Evolutionary conservation across 2,888 invertebrate species (phyloP).

Genomic region (Tetragonula carbonaria): DNA sequence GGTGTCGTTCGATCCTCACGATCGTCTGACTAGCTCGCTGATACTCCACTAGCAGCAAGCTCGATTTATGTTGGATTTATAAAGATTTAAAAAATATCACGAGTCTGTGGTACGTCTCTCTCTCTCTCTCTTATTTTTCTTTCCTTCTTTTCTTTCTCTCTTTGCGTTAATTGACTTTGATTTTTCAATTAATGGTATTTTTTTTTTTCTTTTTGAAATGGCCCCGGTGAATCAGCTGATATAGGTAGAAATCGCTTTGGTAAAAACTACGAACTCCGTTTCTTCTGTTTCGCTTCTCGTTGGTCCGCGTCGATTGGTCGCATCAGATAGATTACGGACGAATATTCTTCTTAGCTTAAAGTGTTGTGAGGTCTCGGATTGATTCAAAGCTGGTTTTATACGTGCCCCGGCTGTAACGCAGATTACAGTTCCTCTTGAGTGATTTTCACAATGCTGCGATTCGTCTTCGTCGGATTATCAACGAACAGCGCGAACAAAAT

Average conservation of each 20-base stretch:
- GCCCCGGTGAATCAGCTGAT: constrained; percentile 56
- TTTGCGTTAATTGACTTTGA: constrained; percentile 68
- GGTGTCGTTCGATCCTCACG: background rate
- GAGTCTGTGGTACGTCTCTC: background rate
- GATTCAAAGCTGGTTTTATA: background rate
- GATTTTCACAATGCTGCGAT: background rate
- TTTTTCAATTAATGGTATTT: background rate
- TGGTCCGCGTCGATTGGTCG: constrained; percentile 54
- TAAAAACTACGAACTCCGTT: constrained; percentile 24
- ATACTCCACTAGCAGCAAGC: background rate
- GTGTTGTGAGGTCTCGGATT: background rate
- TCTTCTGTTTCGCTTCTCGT: constrained; percentile 24
- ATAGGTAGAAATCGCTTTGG: constrained; percentile 27
- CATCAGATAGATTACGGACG: constrained; percentile 18
- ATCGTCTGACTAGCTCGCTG: constrained; percentile 1
- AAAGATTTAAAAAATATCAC: constrained; percentile 71
- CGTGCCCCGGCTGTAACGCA: constrained; percentile 32
- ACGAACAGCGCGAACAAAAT: background rate
- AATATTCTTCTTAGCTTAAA: constrained; percentile 13
- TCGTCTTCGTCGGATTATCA: background rate
- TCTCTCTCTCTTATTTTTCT: background rate
- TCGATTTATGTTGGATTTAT: constrained; percentile 43
- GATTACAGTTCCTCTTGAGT: background rate
- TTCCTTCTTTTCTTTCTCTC: constrained; percentile 2
- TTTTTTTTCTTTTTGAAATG: constrained; percentile 46